Conservation (phyloP, 2,797 vertebrate species). For the Cryptoprocta ferox region DNA sequence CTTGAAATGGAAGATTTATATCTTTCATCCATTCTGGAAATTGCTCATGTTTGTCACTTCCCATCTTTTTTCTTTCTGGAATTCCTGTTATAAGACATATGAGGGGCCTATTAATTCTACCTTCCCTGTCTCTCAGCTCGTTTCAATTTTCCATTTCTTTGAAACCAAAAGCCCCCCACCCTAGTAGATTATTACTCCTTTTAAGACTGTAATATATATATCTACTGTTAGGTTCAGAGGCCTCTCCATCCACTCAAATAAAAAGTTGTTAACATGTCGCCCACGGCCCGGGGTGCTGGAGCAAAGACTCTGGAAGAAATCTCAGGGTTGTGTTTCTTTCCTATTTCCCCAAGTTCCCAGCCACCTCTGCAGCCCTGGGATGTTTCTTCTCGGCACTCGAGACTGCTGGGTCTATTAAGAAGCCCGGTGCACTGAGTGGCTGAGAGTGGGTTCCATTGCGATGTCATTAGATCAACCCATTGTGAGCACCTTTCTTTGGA, state of each 20-base stretch:
- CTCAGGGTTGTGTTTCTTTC: background rate
- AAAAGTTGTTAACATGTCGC: background rate
- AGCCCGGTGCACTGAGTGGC: slow-evolving; percentile 68
- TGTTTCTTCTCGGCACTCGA: slow-evolving; percentile 73
- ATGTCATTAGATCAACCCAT: slow-evolving; percentile 81
- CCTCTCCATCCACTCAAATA: background rate
- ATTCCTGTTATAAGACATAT: background rate
- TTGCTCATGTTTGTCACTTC: background rate
- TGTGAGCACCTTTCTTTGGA: slow-evolving; percentile 74
- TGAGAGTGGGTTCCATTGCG: slow-evolving; percentile 79
- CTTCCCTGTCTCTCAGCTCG: background rate
- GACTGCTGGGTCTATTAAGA: slow-evolving; percentile 73
- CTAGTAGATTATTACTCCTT: background rate
- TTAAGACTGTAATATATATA: background rate
- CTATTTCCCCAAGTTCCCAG: slow-evolving; percentile 48
- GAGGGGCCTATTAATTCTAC: background rate
- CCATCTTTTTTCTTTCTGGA: background rate
- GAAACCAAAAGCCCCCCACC: background rate
- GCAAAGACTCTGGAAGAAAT: slow-evolving; percentile 56
- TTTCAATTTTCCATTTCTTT: slow-evolving; percentile 1
- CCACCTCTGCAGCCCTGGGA: slow-evolving; percentile 59
- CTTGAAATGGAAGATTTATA: background rate
- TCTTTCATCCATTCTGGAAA: slow-evolving; percentile 6
- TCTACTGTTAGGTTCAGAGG: background rate
- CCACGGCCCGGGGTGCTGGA: background rate